phyloP scores from a whole-genome alignment of 2,797 vertebrate species.

The Xyrichtys novacula region DNA sequence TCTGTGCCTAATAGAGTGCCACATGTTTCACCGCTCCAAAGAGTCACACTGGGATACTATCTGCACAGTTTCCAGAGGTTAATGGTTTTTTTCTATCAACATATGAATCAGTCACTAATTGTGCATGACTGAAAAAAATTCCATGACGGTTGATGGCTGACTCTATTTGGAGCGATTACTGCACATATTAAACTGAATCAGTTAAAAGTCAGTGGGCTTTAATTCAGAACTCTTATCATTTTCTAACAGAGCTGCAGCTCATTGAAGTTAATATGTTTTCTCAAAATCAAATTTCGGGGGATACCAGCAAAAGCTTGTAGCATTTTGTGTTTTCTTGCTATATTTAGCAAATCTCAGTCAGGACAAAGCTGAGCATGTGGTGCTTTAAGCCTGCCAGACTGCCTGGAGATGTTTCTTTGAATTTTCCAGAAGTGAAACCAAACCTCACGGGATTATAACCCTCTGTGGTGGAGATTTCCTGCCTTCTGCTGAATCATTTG shows the following conservation, averaged over 20 bases:
- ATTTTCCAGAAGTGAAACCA: constrained; percentile 33
- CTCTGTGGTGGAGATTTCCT: constrained; percentile 15
- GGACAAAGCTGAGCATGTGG: constrained; percentile 25
- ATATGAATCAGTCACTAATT: constrained; percentile 55
- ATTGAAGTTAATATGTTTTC: constrained; percentile 9
- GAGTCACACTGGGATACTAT: constrained; percentile 36
- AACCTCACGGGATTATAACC: constrained; percentile 22
- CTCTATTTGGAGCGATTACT: constrained; percentile 48
- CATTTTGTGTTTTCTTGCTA: not conserved
- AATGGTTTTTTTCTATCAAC: constrained; percentile 42
- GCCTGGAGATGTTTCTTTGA: constrained; percentile 33
- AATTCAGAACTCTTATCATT: constrained; percentile 23
- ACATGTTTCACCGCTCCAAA: constrained; percentile 28
- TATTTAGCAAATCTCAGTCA: constrained; percentile 3
- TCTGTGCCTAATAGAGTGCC: constrained; percentile 40
- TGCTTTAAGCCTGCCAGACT: constrained; percentile 7
- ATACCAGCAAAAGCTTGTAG: constrained; percentile 2
- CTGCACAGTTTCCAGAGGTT: constrained; percentile 27
- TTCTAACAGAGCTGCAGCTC: not conserved
- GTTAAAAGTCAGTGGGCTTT: constrained; percentile 26
- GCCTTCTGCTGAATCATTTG: constrained; percentile 24
- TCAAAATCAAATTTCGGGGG: constrained; percentile 11
- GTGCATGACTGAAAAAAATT: constrained; percentile 38
- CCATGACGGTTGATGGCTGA: constrained; percentile 17
- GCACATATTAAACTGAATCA: constrained; percentile 43